Base-by-base conservation (phyloP, 64 coral and sea anemone genomes). In the Porites lutea region DNA sequence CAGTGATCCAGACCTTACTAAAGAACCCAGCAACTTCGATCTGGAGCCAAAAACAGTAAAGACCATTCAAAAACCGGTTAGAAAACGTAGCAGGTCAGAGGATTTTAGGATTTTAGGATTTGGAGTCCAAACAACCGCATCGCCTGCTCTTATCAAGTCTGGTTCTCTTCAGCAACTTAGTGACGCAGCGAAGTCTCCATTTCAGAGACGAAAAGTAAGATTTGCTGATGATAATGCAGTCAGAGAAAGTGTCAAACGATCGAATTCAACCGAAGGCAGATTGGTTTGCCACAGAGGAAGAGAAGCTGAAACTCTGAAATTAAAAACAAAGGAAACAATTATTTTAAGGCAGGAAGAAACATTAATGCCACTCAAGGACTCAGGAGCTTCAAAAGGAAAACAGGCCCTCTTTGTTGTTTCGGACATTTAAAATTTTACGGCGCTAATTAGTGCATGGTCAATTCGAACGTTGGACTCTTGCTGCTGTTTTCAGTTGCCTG, bases 151-250 rank as follows among this genome's bases (percentile, higher is more conserved):
- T 15, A 13, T 5, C 11, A 76, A 81, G 63, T 81, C 78, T 61
- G 78, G 78, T 11, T 81, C 78, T 62, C 47, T 81, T 81, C 5
- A 61, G 4, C 11, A 13, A 51, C 4, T 76, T 13, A 65, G 13
- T 51, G 81, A 84, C 2, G 63, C 18, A 6, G 45, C 6, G 13
- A 76, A 45, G 73, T 76, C 73, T 6, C 63, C 81, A 46, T 49
- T 18, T 21, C 44, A 47, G 10, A 69, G 81, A 84, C 63, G 81
- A 51, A 84, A 69, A 84, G 81, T 84, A 4, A 84, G 81, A 63
- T 81, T 81, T 61, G 78, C 78, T 7, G 78, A 81, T 81, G 58
- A 47, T 21, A 59, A 37, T 43, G 77, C 77, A 23, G 19, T 53
- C 23, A 23, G 10, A 8, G 78, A 63, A 43, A 81, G 46, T 45